Percentiles rank a stretch among this genome's conserved stretches.
Conservation (phyloP, 2,797 vertebrate species). For the Salarias fasciatus region DNA sequence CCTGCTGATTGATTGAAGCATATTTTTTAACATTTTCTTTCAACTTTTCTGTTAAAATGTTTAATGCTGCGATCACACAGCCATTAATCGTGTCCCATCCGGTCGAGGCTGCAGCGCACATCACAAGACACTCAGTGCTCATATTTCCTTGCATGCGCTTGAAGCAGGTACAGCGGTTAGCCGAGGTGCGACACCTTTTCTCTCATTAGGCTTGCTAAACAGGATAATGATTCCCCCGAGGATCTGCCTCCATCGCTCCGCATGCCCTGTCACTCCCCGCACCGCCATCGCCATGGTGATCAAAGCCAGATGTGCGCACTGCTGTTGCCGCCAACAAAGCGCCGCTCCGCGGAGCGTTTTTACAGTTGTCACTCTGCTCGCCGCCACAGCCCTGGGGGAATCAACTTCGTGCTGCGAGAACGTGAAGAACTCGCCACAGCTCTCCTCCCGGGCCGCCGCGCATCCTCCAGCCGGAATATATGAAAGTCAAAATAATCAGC, state of each 20-base stretch:
- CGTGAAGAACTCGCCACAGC: slow-evolving; percentile 7
- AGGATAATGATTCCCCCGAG: slow-evolving; percentile 82
- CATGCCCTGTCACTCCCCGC: slow-evolving; percentile 76
- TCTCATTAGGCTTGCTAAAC: slow-evolving; percentile 84
- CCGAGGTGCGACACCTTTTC: slow-evolving; percentile 71
- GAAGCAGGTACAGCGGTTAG: slow-evolving; percentile 57
- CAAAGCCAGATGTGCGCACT: slow-evolving; percentile 79
- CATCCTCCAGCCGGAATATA: not conserved
- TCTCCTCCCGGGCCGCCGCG: slow-evolving; percentile 16
- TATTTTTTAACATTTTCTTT: slow-evolving; percentile 1
- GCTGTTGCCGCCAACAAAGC: slow-evolving; percentile 64
- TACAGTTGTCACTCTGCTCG: slow-evolving; percentile 65
- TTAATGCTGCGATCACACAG: not conserved
- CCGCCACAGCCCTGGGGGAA: slow-evolving; percentile 50
- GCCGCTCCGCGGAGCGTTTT: slow-evolving; percentile 56
- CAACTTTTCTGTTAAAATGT: slow-evolving; percentile 26
- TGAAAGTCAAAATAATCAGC: slow-evolving; percentile 2
- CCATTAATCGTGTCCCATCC: slow-evolving; percentile 3
- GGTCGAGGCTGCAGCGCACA: not conserved
- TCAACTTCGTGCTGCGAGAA: slow-evolving; percentile 13
- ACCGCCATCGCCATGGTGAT: slow-evolving; percentile 76
- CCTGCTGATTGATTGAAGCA: slow-evolving; percentile 3
- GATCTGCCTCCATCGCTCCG: slow-evolving; percentile 54
- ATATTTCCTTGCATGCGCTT: slow-evolving; percentile 26
- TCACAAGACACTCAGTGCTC: slow-evolving; percentile 6